These are phyloP conservation scores for Saccostrea cuccullata DNA, from an alignment of 1,140 invertebrate species.

Conservation along the genomic window DNA sequence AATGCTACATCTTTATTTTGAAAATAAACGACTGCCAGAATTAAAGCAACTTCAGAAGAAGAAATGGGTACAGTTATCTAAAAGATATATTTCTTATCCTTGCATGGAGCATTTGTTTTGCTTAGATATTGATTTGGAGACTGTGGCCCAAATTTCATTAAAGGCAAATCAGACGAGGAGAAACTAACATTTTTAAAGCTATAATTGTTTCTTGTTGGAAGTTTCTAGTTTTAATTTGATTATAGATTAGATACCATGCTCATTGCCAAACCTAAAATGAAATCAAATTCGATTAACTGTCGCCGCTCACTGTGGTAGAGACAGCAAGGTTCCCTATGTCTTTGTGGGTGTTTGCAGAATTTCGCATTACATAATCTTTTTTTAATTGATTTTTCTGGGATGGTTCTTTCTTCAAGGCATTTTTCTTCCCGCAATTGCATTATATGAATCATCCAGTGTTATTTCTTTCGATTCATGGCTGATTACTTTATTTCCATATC, in stretches of 20 bases:
- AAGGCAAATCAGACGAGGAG: not conserved
- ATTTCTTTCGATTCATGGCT: conserved; percentile 2
- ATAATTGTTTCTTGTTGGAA: conserved; percentile 30
- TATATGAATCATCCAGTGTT: conserved; percentile 31
- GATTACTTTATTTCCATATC: conserved; percentile 17
- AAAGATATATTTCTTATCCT: conserved; percentile 14
- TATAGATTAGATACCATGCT: conserved; percentile 36
- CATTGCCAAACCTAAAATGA: conserved; percentile 33
- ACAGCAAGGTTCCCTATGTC: conserved; percentile 11
- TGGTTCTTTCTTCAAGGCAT: conserved; percentile 30
- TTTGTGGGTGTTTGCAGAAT: conserved; percentile 31
- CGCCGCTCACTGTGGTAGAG: not conserved
- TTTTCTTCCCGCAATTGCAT: conserved; percentile 33
- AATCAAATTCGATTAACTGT: conserved; percentile 34
- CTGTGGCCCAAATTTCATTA: conserved; percentile 20
- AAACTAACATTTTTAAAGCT: conserved; percentile 17
- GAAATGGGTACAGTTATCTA: not conserved
- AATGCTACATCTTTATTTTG: not conserved
- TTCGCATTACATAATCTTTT: conserved; percentile 27
- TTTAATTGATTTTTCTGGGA: conserved; percentile 32
- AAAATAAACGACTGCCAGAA: not conserved
- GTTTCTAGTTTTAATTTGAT: conserved; percentile 32
- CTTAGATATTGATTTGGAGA: conserved; percentile 2
- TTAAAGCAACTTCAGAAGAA: conserved; percentile 25
- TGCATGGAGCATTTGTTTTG: conserved; percentile 9